A percentile compares a stretch with the other conserved stretches of the same genome.
These are phyloP conservation scores for Acrocyrtus sp. DNA, from an alignment of 2,888 invertebrate genomes.

Conservation along the genomic window DNA sequence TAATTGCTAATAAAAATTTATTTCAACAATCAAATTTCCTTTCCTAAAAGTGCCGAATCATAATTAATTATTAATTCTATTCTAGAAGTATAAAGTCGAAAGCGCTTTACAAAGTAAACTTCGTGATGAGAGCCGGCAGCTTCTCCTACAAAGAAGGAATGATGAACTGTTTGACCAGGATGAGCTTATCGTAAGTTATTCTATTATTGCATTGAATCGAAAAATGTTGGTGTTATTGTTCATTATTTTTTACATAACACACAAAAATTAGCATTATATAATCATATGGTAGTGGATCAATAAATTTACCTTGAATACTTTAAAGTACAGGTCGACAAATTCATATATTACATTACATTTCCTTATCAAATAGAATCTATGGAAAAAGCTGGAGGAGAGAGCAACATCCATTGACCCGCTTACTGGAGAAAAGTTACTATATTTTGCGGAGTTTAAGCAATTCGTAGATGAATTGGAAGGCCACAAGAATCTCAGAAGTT, in stretches of 20 bases:
- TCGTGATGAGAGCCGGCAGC: constrained; percentile 86
- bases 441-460: constrained; percentile 85
- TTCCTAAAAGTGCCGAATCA: too few species aligned
- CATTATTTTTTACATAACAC: constrained; percentile 33
- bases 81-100: constrained; percentile 29
- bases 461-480: constrained; percentile 69
- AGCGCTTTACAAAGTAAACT: constrained; percentile 42
- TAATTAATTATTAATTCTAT: background rate
- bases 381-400: constrained; percentile 84
- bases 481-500: constrained; percentile 30
- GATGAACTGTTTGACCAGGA: constrained; percentile 86
- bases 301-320: too few species aligned
- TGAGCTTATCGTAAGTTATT: constrained; percentile 75
- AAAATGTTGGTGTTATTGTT: background rate
- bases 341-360: too few species aligned
- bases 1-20: background rate
- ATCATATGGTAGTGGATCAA: too few species aligned
- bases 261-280: too few species aligned
- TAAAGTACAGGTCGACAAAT: too few species aligned
- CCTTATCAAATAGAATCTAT: constrained; percentile 73
- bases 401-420: constrained; percentile 73
- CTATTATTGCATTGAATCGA: background rate
- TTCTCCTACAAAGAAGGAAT: constrained; percentile 86
- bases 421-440: constrained; percentile 85
- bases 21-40: background rate